phyloP scores from a whole-genome alignment of 2,797 vertebrate genomes.

The Acipenser ruthenus region DNA sequence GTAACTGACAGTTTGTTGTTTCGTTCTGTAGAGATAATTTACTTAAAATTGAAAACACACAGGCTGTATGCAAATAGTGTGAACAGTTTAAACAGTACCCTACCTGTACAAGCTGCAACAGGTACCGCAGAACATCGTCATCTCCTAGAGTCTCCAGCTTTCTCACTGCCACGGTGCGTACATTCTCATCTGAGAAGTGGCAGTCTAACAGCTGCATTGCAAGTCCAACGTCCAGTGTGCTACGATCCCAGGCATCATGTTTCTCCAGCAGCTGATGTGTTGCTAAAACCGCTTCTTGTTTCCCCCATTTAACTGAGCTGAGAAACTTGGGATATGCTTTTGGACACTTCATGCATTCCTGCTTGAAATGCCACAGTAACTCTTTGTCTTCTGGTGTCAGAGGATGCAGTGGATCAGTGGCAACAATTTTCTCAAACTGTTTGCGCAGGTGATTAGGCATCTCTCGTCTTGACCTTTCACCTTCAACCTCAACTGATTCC shows the following conservation, averaged over 20 bases:
- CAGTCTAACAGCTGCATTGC: slow-evolving; percentile 95
- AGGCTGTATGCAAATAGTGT: background rate
- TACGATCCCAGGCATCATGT: slow-evolving; percentile 81
- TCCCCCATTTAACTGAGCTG: slow-evolving; percentile 88
- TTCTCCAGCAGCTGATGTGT: slow-evolving; percentile 80
- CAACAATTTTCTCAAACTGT: slow-evolving; percentile 85
- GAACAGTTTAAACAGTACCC: slow-evolving; percentile 26
- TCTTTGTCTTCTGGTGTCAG: slow-evolving; percentile 95
- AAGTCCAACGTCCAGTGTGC: slow-evolving; percentile 83
- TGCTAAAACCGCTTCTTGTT: slow-evolving; percentile 82
- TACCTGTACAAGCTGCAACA: slow-evolving; percentile 94
- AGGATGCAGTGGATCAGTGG: slow-evolving; percentile 85
- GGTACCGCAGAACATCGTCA: slow-evolving; percentile 88
- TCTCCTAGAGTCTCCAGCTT: slow-evolving; percentile 90
- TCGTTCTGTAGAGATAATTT: no score
- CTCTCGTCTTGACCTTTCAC: slow-evolving; percentile 76
- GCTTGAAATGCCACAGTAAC: slow-evolving; percentile 92
- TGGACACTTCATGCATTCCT: slow-evolving; percentile 87
- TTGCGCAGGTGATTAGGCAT: slow-evolving; percentile 96
- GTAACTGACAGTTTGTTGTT: no score
- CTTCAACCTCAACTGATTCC: slow-evolving; percentile 51
- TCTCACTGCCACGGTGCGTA: slow-evolving; percentile 87
- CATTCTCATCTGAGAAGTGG: slow-evolving; percentile 89
- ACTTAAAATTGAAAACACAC: no score
- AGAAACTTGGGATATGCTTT: slow-evolving; percentile 92